Conservation (phyloP, 2,113 vertebrate genomes). For the Micronycteris hirsuta region DNA sequence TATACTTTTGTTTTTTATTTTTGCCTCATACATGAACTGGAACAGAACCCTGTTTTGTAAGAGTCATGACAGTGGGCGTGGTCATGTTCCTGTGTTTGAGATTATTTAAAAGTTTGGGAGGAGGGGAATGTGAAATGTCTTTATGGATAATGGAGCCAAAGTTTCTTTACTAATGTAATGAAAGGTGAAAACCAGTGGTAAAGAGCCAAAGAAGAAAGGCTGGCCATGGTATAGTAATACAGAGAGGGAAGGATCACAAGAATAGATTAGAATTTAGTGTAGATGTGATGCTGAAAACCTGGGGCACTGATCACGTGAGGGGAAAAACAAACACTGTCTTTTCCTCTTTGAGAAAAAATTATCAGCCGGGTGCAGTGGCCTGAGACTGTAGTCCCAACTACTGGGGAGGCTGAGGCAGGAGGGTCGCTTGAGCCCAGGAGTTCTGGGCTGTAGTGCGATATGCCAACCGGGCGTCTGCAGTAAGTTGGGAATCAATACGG, state of each 20-base stretch:
- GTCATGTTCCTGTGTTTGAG: neutral
- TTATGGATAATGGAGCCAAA: neutral
- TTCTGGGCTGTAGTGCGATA: too few relatives aligned
- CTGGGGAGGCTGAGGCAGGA: too few relatives aligned
- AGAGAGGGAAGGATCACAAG: neutral
- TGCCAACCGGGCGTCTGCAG: too few relatives aligned
- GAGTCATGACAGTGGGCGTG: neutral
- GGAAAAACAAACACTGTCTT: neutral
- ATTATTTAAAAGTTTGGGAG: neutral
- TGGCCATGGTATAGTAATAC: neutral
- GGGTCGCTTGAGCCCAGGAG: too few relatives aligned
- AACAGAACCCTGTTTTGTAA: neutral
- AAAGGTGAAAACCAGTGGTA: neutral
- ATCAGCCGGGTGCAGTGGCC: too few relatives aligned
- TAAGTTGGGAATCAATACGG: too few relatives aligned
- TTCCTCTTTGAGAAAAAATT: neutral
- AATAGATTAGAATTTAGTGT: neutral
- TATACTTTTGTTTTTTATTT: neutral
- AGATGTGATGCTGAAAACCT: neutral
- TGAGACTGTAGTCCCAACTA: too few relatives aligned
- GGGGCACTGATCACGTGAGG: neutral
- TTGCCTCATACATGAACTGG: neutral
- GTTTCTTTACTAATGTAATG: neutral
- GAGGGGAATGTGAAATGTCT: neutral
- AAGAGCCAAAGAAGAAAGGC: conserved; percentile 4